Evolutionary conservation across 2,797 vertebrate species (phyloP).

Genomic region (Erethizon dorsatum): DNA sequence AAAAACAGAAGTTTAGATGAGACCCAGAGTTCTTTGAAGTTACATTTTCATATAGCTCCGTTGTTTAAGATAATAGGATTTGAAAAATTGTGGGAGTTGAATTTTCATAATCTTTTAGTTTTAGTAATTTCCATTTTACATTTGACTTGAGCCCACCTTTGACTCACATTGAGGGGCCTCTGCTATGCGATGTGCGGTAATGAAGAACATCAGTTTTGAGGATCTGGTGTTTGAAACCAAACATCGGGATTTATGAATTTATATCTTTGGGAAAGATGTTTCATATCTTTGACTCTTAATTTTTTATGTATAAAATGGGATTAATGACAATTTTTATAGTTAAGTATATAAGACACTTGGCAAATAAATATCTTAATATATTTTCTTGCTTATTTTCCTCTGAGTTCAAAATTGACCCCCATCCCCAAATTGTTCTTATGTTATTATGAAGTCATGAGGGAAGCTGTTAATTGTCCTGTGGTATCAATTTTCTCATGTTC

Average conservation of each 20-base stretch:
- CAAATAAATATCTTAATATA: background rate
- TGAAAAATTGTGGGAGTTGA: background rate
- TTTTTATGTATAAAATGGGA: slow-evolving; percentile 9
- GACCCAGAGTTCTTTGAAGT: background rate
- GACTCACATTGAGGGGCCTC: background rate
- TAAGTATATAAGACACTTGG: background rate
- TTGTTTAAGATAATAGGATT: background rate
- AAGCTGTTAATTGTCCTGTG: background rate
- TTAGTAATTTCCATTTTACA: background rate
- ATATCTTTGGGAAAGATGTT: background rate
- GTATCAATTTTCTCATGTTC: background rate
- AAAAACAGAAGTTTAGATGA: slow-evolving; percentile 23
- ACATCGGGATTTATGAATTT: background rate
- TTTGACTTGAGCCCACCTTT: background rate
- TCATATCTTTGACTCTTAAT: background rate
- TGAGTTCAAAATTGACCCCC: background rate
- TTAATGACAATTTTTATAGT: background rate
- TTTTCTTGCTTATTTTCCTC: background rate
- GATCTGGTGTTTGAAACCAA: background rate
- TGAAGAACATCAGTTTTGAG: background rate
- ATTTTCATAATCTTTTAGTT: background rate
- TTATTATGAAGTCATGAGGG: background rate
- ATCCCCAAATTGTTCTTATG: background rate
- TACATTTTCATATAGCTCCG: background rate
- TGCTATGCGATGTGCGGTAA: background rate